These are phyloP conservation scores for Agriopis marginaria DNA, from an alignment of 2,888 invertebrate genomes.

Conservation along the genomic window DNA sequence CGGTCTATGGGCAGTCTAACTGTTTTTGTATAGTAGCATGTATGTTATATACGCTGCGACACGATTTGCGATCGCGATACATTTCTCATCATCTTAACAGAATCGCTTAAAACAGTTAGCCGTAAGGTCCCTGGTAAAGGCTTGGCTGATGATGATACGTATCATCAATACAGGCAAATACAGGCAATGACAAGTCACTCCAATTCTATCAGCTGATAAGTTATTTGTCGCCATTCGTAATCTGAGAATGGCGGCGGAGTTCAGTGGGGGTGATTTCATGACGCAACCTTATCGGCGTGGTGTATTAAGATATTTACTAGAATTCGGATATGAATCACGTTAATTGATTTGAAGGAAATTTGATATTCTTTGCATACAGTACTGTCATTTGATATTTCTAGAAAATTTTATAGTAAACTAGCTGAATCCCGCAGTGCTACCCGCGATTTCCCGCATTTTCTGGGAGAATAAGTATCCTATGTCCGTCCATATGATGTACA, in stretches of 20 bases:
- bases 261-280: slow-evolving; percentile 8
- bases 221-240: slow-evolving; percentile 4
- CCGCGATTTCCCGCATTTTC: too few species aligned
- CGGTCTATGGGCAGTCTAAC: too few species aligned
- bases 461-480: too few species aligned
- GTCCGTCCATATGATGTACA: too few species aligned
- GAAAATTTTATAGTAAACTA: not conserved
- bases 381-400: not conserved
- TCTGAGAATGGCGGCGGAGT: not conserved
- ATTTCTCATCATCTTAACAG: too few species aligned
- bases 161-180: not conserved
- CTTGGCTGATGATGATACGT: not conserved
- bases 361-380: not conserved
- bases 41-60: too few species aligned
- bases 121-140: not conserved
- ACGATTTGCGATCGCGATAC: too few species aligned
- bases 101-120: too few species aligned
- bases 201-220: slow-evolving; percentile 4
- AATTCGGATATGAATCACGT: not conserved
- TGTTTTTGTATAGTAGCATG: too few species aligned
- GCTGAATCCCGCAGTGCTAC: too few species aligned
- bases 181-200: not conserved
- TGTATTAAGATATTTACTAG: not conserved
- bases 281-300: not conserved
- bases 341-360: not conserved